Evolutionary conservation across 2,797 vertebrate genomes (phyloP).

Genomic region (Falco biarmicus): DNA sequence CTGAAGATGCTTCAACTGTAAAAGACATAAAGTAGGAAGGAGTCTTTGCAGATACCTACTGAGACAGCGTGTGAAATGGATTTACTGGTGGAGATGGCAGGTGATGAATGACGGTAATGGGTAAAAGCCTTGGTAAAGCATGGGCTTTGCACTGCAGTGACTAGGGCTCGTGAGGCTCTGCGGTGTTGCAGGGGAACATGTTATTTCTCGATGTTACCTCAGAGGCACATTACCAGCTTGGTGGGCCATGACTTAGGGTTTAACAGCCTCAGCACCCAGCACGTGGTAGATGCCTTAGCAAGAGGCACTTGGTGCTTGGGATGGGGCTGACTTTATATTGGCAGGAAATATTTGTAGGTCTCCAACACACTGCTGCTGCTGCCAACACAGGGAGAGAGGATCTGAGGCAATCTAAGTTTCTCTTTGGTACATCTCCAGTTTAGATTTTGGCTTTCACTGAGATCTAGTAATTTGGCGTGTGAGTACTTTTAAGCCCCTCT

Average conservation of each 20-base stretch:
- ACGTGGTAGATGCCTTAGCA: accelerated
- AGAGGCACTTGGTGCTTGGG: not conserved
- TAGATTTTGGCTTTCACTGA: not conserved
- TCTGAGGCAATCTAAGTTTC: not conserved
- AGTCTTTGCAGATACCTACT: not conserved
- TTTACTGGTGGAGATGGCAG: not conserved
- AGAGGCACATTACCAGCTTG: accelerated
- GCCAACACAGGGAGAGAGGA: not conserved
- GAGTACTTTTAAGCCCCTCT: not conserved
- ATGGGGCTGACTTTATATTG: not conserved
- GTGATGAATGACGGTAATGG: not conserved
- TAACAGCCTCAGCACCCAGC: not conserved
- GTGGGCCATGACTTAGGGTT: not conserved
- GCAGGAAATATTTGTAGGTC: accelerated
- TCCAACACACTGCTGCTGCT: accelerated
- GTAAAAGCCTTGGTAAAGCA: not conserved
- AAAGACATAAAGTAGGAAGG: not conserved
- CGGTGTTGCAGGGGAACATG: accelerated
- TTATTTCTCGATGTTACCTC: not conserved
- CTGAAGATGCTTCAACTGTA: not conserved
- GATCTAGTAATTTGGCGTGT: not conserved
- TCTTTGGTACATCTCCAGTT: not conserved
- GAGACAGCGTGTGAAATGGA: not conserved
- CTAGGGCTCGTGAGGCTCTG: not conserved
- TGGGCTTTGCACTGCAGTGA: accelerated